A percentile compares a stretch with the other conserved stretches of the same genome.
Conservation (phyloP, 2,113 vertebrate species). For the Thinocorus orbignyianus region DNA sequence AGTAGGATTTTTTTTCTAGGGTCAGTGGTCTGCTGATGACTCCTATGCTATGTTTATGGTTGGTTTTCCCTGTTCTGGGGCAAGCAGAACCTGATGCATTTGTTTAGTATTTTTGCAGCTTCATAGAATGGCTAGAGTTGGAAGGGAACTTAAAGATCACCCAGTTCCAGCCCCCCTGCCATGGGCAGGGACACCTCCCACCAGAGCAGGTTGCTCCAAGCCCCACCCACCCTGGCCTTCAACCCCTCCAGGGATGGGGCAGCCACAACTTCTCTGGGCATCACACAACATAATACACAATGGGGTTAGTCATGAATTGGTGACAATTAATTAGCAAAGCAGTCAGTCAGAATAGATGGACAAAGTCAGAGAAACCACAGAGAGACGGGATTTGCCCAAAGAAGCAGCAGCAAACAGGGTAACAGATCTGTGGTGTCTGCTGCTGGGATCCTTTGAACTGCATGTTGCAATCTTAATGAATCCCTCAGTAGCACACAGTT, state of each 20-base stretch:
- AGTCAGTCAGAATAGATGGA: background rate
- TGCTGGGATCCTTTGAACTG: background rate
- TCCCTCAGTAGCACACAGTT: background rate
- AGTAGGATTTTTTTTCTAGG: background rate
- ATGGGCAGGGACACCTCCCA: no score
- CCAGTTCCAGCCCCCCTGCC: no score
- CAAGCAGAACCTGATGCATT: background rate
- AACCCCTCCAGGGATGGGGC: no score
- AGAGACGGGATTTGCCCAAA: background rate
- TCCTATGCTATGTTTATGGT: background rate
- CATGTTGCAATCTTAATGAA: background rate
- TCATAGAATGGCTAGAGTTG: no score
- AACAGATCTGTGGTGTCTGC: background rate
- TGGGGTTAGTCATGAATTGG: background rate
- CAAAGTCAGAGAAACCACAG: background rate
- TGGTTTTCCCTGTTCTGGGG: background rate
- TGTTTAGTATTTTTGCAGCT: background rate
- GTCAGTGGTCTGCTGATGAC: background rate
- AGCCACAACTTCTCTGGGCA: no score
- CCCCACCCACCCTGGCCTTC: no score
- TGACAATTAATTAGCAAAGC: slow-evolving; percentile 2
- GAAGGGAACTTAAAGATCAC: no score
- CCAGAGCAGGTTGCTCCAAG: no score
- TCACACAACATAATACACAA: background rate
- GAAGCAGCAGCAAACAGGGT: background rate